These are phyloP conservation scores for Holothuria leucospilota DNA, from an alignment of 53 echinoderm and acorn worm species.

Conservation along the genomic window DNA sequence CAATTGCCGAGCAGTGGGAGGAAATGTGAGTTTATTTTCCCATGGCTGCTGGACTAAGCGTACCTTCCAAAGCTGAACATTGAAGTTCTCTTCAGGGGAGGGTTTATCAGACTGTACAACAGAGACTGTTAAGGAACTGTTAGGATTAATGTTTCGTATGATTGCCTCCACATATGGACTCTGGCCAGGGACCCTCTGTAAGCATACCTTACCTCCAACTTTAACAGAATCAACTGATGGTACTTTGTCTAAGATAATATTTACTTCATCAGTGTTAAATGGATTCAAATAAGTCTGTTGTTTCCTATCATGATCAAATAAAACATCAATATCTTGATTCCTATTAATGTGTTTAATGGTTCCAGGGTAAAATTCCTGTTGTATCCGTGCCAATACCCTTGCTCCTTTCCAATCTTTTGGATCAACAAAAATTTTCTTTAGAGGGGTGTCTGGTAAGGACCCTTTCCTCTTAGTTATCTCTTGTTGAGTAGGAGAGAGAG, in stretches of 20 bases:
- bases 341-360: slow-evolving; percentile 76
- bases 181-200: slow-evolving; percentile 68
- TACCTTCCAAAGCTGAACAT: slow-evolving; percentile 80
- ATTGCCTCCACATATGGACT: slow-evolving; percentile 70
- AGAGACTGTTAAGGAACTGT: slow-evolving; percentile 61
- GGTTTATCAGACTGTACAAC: slow-evolving; percentile 9
- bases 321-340: slow-evolving; percentile 71
- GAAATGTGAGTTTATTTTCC: slow-evolving; percentile 54
- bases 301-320: slow-evolving; percentile 71
- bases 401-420: slow-evolving; percentile 75
- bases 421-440: slow-evolving; percentile 81
- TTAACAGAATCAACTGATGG: slow-evolving; percentile 73
- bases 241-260: slow-evolving; percentile 77
- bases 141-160: slow-evolving; percentile 61
- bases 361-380: slow-evolving; percentile 74
- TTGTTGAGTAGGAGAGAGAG: slow-evolving; percentile 8
- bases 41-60: slow-evolving; percentile 83
- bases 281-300: slow-evolving; percentile 62
- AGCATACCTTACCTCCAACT: slow-evolving; percentile 80
- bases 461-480: slow-evolving; percentile 58
- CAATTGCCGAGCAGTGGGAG: slow-evolving; percentile 77
- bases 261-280: slow-evolving; percentile 56
- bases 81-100: slow-evolving; percentile 44
- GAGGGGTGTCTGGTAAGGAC: slow-evolving; percentile 75
- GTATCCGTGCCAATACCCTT: slow-evolving; percentile 73